Base-by-base conservation (phyloP, 2,797 vertebrate genomes). In the Percopsis omiscomaycus region DNA sequence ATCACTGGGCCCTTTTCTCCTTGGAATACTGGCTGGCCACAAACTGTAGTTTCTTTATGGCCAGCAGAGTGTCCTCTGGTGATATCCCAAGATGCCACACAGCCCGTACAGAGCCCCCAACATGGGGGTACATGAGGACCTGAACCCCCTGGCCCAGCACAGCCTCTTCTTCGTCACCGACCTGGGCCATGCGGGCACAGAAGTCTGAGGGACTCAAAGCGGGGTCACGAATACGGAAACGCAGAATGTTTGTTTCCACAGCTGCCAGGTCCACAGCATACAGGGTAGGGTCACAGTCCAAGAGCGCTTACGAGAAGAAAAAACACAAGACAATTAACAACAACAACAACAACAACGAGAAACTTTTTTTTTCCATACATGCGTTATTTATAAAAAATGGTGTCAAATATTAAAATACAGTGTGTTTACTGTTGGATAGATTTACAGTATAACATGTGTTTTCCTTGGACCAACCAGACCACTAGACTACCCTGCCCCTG, bases 161-260 rank as follows among this genome's bases (percentile, higher is more conserved):
- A 0, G 83, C 89, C 71, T 84, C 62, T 83, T 95, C 94, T 1
- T 83, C 91, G 0, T 89, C 22, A 0, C 79, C 89, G 50, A 94
- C 84, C 0, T 75, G 63, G 52, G 30, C 81, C 89, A 96, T 90
- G 14, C 51, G 78, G 5, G 67, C n/a, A 0, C 94, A 95, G 76
- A 95, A 92, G 60, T 94, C 87, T 0, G 22, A 0, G 0, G 93
- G 85, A 11, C 75, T 84, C 10, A 84, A 68, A 14, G 77, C 63
- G 0, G 64, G 42, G n/a, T 78, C 85, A 3, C 5, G 56, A 0
- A 89, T 0, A 3, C 4, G 1, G 66, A 95, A 89, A 64, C 93
- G 84, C 79, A 94, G 69, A 0, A 95, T 92, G 88, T 96, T 95
- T 1, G 93, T 96, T 80, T 96, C 94, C 82, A 95, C 89, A 0